These are phyloP conservation scores for Hemicordylus capensis DNA, from an alignment of 2,113 vertebrate species.

Conservation along the genomic window DNA sequence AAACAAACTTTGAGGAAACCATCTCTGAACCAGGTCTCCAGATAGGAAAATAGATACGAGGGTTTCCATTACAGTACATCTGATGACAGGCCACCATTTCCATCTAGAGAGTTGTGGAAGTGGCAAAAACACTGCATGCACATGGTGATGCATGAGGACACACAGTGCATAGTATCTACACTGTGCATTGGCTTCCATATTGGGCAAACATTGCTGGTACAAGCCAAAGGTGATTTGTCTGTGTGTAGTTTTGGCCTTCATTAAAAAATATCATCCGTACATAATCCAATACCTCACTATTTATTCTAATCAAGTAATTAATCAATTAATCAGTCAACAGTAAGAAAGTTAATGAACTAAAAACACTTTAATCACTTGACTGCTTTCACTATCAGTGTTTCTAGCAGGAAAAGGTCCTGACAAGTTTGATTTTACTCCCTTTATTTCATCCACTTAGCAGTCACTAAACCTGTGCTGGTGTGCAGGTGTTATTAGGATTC, in stretches of 20 bases:
- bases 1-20: neutral
- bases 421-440: neutral
- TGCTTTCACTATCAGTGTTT: neutral
- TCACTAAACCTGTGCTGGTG: neutral
- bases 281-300: neutral
- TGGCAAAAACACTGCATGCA: neutral
- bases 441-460: slow-evolving; percentile 12
- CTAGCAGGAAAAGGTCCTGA: neutral
- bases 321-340: slow-evolving; percentile 9
- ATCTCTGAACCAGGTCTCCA: neutral
- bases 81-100: neutral
- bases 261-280: neutral
- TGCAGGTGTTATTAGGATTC: neutral
- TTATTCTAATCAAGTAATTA: slow-evolving; percentile 10
- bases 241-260: neutral
- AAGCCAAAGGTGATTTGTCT: neutral
- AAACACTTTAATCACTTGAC: neutral
- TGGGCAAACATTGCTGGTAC: neutral
- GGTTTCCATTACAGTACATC: no score
- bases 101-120: neutral
- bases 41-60: neutral
- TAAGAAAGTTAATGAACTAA: neutral
- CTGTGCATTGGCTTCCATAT: neutral
- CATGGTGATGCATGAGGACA: neutral
- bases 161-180: neutral